These are phyloP conservation scores for Ailurus styani DNA, from an alignment of 2,113 vertebrate genomes.

Conservation along the genomic window DNA sequence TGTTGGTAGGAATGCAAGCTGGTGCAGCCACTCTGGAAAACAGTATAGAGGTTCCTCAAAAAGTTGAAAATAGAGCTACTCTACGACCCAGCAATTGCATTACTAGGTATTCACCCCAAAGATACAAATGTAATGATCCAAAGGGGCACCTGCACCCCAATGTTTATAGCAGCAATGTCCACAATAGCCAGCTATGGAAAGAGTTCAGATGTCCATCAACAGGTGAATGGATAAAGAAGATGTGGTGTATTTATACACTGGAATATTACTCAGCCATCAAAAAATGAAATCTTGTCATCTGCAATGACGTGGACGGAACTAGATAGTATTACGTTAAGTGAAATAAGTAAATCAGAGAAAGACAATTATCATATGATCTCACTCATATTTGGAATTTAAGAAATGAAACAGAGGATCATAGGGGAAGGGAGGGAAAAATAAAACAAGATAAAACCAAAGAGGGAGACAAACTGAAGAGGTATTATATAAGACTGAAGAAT, in stretches of 20 bases:
- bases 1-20: neutral
- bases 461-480: neutral
- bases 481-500: neutral
- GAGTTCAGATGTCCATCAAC: neutral
- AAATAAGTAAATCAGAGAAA: neutral
- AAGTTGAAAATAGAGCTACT: neutral
- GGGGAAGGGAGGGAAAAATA: neutral
- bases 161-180: neutral
- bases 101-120: neutral
- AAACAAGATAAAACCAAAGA: neutral
- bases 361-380: neutral
- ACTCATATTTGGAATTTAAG: neutral
- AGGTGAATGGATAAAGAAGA: neutral
- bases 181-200: neutral
- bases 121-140: neutral
- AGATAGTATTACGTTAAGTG: neutral
- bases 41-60: neutral
- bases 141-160: neutral
- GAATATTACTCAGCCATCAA: neutral
- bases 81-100: neutral
- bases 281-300: neutral
- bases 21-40: neutral
- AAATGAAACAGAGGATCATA: neutral
- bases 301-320: neutral
- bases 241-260: neutral